A percentile compares a stretch with the other conserved stretches of the same genome.
phyloP scores from a whole-genome alignment of 2,797 vertebrate genomes.

The Thalassophryne amazonica region DNA sequence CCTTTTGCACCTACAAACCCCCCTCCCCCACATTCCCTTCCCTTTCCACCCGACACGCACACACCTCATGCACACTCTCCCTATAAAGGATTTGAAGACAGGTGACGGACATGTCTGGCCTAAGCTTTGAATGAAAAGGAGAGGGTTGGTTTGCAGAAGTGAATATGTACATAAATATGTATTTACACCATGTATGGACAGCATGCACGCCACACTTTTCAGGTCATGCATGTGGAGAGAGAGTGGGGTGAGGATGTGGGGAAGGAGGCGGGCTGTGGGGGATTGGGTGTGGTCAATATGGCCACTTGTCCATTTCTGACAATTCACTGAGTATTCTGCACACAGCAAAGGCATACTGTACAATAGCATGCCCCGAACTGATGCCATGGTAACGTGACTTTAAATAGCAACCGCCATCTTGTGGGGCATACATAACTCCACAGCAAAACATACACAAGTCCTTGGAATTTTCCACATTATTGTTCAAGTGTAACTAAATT shows the following conservation, averaged over 20 bases:
- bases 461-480: too few relatives aligned
- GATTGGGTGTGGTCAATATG: conserved; percentile 25
- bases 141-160: conserved; percentile 49
- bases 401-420: too few relatives aligned
- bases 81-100: conserved; percentile 76
- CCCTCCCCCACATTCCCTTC: neutral
- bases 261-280: conserved; percentile 12
- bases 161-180: conserved; percentile 70
- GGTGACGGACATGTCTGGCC: conserved; percentile 63
- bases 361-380: too few relatives aligned
- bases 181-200: conserved; percentile 58
- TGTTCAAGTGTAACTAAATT: too few relatives aligned
- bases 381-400: too few relatives aligned
- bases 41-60: neutral
- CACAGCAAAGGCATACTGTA: neutral
- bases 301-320: conserved; percentile 72
- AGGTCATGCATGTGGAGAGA: conserved; percentile 70
- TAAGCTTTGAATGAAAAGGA: conserved; percentile 39
- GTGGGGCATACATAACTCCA: too few relatives aligned
- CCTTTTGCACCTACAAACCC: conserved; percentile 67
- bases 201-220: conserved; percentile 59
- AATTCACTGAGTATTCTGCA: conserved; percentile 19
- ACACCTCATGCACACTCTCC: conserved; percentile 56
- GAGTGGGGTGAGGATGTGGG: conserved; percentile 32
- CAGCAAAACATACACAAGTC: too few relatives aligned